A percentile compares a stretch with the other conserved stretches of the same genome.
These are phyloP conservation scores for Amiota communis DNA, from an alignment of 2,888 invertebrate species.

Conservation along the genomic window DNA sequence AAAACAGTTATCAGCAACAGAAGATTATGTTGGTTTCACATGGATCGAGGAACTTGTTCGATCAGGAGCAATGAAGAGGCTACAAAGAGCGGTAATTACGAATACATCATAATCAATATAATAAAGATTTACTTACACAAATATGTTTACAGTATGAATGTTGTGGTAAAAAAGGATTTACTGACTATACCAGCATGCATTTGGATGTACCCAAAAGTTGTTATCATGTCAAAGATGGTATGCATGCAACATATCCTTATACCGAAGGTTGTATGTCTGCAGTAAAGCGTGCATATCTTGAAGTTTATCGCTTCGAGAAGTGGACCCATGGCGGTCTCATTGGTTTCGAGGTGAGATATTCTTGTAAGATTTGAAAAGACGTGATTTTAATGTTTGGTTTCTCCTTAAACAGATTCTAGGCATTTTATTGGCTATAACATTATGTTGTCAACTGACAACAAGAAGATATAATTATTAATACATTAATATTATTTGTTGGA, in stretches of 20 bases:
- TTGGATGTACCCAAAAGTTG: constrained; percentile 58
- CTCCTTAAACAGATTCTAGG: constrained; percentile 52
- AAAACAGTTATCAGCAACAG: constrained; percentile 51
- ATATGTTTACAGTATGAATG: constrained; percentile 57
- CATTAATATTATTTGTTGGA: constrained; percentile 36
- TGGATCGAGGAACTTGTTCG: constrained; percentile 61
- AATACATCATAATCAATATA: background rate
- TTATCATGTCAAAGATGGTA: constrained; percentile 49
- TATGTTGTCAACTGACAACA: constrained; percentile 62
- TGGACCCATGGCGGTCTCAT: constrained; percentile 59
- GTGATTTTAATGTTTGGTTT: background rate
- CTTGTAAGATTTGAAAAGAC: background rate
- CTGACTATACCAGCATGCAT: constrained; percentile 53
- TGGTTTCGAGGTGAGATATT: constrained; percentile 55
- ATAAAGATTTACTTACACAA: background rate
- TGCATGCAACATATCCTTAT: constrained; percentile 53
- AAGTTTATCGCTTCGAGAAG: constrained; percentile 58
- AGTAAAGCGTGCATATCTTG: constrained; percentile 51
- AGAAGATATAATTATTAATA: constrained; percentile 60
- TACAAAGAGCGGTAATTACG: constrained; percentile 55
- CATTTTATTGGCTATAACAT: constrained; percentile 54
- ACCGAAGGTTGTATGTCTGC: constrained; percentile 59
- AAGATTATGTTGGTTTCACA: constrained; percentile 55
- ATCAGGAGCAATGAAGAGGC: constrained; percentile 55
- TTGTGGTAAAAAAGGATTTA: constrained; percentile 58